Evolutionary conservation across 2,797 vertebrate genomes (phyloP).

Genomic region (Brotogeris chrysoptera): DNA sequence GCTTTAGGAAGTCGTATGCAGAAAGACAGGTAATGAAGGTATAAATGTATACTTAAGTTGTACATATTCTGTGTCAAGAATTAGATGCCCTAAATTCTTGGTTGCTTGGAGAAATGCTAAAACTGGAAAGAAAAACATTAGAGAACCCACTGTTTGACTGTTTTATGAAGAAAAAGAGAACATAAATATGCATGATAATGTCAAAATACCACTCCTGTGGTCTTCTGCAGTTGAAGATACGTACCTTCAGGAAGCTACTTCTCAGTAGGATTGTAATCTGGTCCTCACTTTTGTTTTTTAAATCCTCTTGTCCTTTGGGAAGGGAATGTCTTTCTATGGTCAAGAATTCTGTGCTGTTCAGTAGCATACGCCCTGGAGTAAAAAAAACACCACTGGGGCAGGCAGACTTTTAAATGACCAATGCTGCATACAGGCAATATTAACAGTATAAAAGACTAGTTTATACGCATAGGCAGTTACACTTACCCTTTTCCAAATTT

Average conservation of each 20-base stretch:
- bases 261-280: background rate
- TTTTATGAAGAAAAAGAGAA: background rate
- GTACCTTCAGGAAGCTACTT: background rate
- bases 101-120: background rate
- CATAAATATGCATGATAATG: background rate
- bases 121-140: background rate
- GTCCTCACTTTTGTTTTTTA: background rate
- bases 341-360: background rate
- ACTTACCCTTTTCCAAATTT: constrained; percentile 1
- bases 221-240: background rate
- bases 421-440: background rate
- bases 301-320: background rate
- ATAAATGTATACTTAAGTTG: background rate
- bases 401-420: background rate
- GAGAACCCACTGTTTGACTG: background rate
- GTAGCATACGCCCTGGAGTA: background rate
- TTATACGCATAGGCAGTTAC: background rate
- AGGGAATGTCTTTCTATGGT: background rate
- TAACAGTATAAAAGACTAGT: background rate
- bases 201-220: background rate
- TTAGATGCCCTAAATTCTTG: background rate
- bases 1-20: background rate
- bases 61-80: background rate
- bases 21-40: background rate
- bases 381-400: background rate